Conservation (phyloP, 2,888 invertebrate species). For the Noctua janthina region DNA sequence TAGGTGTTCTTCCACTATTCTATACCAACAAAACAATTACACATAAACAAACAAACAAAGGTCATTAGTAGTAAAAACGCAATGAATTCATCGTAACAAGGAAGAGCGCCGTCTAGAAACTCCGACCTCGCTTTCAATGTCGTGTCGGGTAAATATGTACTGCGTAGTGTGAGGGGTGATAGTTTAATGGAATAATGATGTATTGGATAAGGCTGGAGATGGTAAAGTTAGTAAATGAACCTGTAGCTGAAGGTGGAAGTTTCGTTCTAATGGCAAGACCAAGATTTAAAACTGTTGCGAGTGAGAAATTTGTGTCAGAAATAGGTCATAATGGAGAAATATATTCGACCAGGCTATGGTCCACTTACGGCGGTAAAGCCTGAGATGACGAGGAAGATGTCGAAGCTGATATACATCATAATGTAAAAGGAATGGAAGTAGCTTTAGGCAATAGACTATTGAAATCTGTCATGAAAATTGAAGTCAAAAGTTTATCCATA, state of each 20-base stretch:
- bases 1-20: background rate
- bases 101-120: slow-evolving; percentile 45
- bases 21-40: slow-evolving; percentile 6
- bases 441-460: background rate
- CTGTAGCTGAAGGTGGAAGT: background rate
- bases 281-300: background rate
- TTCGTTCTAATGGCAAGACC: background rate
- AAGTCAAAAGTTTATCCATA: background rate
- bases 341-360: background rate
- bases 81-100: slow-evolving; percentile 49
- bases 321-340: background rate
- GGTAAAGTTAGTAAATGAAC: background rate
- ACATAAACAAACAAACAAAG: slow-evolving; percentile 12
- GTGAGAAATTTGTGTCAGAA: background rate
- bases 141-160: slow-evolving; percentile 42
- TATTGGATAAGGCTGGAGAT: background rate
- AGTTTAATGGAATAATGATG: slow-evolving; percentile 11
- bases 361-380: background rate
- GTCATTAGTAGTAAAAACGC: slow-evolving; percentile 44
- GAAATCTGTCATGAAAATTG: background rate
- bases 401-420: background rate
- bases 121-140: slow-evolving; percentile 63
- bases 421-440: background rate
- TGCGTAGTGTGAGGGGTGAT: slow-evolving; percentile 34
- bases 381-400: background rate